Evolutionary conservation across 2,888 invertebrate species (phyloP), one percentile per base, ranked within the genome.

Genomic region (Stomorhina lunata): DNA sequence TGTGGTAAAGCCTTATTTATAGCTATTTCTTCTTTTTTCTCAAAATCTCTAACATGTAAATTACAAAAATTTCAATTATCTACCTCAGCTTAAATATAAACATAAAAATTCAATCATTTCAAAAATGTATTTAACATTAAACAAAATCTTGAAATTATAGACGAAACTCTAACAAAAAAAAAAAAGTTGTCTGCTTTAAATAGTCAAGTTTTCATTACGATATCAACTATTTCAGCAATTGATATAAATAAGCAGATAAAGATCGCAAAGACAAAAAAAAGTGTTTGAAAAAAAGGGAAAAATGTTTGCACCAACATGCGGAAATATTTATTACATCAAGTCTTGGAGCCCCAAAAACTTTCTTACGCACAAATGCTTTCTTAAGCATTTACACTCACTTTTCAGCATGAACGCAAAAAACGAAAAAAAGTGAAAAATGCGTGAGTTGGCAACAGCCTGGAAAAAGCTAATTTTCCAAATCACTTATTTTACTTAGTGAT

Each of bases 281-380:
- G 40, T 50, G 48, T 66, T 57, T 37, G 29, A 48, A 65, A 45
- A 53, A 65, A 82, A 79, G 75, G 82, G 79, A 72, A 82, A 82
- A 71, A 32, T 71, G 22, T 75, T 79, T 79, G 71, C 53, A 55
- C 40, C 82, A 79, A 79, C 71, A 82, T 82, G 82, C 82, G 82
- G 82, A 82, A 82, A 79, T 77, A 78, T 77, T 63, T 15, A 73
- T 73, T 73, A 55, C 79, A 43, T 59, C 73, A 71, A 82, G 69
- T 45, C 32, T 57, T 6, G n/a, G n/a, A n/a, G n/a, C n/a, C n/a
- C n/a, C n/a, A n/a, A 25, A 48, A 29, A 68, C 76, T 68, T 76
- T 57, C 77, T 55, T 45, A 48, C 45, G 50, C 34, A 45, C 57
- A 53, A 65, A 59, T 22, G 20, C 34, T 4, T 6, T 17, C 5